Evolutionary conservation across 2,797 vertebrate species (phyloP).

Genomic region (Pipistrellus nathusii): DNA sequence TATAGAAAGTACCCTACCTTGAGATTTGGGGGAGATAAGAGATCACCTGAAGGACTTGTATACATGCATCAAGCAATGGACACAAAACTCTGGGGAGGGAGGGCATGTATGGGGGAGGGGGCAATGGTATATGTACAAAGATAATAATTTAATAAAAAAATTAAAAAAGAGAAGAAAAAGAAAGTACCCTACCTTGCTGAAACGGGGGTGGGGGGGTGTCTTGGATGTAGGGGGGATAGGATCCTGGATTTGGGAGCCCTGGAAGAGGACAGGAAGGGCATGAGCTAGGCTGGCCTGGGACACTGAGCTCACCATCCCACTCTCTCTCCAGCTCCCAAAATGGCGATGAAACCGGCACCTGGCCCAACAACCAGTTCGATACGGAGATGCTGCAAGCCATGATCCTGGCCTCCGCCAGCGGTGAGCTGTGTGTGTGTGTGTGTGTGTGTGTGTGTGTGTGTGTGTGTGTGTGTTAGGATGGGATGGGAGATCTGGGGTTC

Average conservation of each 20-base stretch:
- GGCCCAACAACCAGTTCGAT: slow-evolving; percentile 98
- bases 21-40: no score
- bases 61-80: no score
- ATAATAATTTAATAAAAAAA: no score
- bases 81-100: no score
- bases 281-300: background rate
- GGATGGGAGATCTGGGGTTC: background rate
- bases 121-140: no score
- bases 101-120: no score
- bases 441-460: background rate
- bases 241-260: background rate
- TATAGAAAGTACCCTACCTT: background rate
- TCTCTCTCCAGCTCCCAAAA: slow-evolving; percentile 91
- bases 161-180: no score
- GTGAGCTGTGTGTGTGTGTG: slow-evolving; percentile 87
- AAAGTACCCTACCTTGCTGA: background rate
- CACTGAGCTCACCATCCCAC: slow-evolving; percentile 37
- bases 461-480: background rate
- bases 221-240: background rate
- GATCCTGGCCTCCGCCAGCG: slow-evolving; percentile 97
- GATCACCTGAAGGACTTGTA: no score
- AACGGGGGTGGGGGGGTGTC: background rate
- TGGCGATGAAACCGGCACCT: slow-evolving; percentile 96
- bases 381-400: slow-evolving; percentile 98
- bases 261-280: background rate